Evolutionary conservation across 2,888 invertebrate genomes (phyloP).

Genomic region (Andrena marginata): DNA sequence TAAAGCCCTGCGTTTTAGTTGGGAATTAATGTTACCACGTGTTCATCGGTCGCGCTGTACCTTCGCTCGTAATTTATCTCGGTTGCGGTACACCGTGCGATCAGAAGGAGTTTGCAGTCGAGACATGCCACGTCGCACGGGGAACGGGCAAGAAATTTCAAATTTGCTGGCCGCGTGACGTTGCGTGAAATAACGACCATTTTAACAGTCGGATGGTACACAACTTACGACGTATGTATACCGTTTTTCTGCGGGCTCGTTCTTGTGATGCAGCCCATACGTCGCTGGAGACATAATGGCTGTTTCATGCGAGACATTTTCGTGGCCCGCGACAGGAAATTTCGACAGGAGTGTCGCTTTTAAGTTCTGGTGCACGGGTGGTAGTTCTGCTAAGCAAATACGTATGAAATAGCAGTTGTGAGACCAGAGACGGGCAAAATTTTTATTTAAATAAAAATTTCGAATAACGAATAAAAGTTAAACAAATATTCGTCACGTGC

Average conservation of each 20-base stretch:
- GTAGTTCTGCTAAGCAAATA: too few relatives aligned
- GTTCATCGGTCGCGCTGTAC: constrained; percentile 28
- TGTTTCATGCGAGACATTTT: too few relatives aligned
- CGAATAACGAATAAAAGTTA: too few relatives aligned
- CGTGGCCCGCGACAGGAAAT: too few relatives aligned
- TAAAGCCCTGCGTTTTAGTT: constrained; percentile 8
- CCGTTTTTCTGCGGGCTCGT: background rate
- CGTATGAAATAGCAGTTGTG: too few relatives aligned
- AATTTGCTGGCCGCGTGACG: constrained; percentile 15
- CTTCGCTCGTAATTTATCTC: constrained; percentile 38
- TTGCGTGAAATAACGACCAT: constrained; percentile 11
- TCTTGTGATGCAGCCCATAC: background rate
- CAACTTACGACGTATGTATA: background rate
- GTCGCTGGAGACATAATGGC: too few relatives aligned
- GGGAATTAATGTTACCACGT: constrained; percentile 37
- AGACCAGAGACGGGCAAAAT: too few relatives aligned
- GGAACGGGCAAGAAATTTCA: constrained; percentile 25
- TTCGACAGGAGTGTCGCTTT: too few relatives aligned
- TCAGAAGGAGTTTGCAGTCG: constrained; percentile 22
- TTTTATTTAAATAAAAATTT: too few relatives aligned
- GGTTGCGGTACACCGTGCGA: constrained; percentile 21
- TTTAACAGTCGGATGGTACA: constrained; percentile 15
- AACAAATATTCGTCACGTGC: too few relatives aligned
- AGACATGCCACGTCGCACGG: constrained; percentile 3
- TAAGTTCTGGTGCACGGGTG: too few relatives aligned